Evolutionary conservation across 2,888 invertebrate genomes (phyloP).

Genomic region (Ophioninae sp.): DNA sequence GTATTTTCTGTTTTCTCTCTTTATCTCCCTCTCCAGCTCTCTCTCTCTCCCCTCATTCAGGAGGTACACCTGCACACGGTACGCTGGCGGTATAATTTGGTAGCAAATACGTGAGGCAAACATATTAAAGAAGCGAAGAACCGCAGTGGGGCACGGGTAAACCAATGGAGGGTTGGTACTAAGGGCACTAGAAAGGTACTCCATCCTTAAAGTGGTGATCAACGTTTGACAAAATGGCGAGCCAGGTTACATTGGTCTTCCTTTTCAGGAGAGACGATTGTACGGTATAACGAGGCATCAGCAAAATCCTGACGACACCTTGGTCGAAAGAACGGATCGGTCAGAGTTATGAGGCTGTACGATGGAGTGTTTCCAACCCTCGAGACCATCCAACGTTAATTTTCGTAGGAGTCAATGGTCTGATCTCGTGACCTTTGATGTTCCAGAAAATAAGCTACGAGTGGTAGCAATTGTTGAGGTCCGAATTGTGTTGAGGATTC

Average conservation of each 20-base stretch:
- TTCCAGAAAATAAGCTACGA: too few species aligned
- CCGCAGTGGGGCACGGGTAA: not conserved
- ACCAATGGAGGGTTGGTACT: slow-evolving; percentile 45
- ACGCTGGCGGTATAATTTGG: slow-evolving; percentile 46
- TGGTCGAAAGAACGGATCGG: too few species aligned
- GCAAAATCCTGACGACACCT: too few species aligned
- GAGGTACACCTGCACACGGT: slow-evolving; percentile 56
- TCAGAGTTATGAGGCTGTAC: too few species aligned
- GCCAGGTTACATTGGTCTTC: not conserved
- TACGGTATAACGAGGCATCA: too few species aligned
- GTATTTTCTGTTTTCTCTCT: slow-evolving; percentile 1
- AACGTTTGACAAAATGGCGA: slow-evolving; percentile 50
- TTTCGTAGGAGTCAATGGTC: too few species aligned
- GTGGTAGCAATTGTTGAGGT: too few species aligned
- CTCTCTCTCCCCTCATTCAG: not conserved
- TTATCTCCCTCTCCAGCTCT: not conserved
- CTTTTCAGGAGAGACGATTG: not conserved
- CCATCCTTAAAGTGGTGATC: not conserved
- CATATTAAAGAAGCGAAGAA: slow-evolving; percentile 34
- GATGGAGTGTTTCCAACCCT: too few species aligned
- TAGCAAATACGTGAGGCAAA: slow-evolving; percentile 42
- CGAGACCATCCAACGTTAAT: too few species aligned
- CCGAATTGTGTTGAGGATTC: too few species aligned
- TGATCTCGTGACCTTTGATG: too few species aligned
- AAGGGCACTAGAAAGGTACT: not conserved